These are phyloP conservation scores for Amblyjoppa fuscipennis DNA, from an alignment of 2,888 invertebrate species.

Conservation along the genomic window DNA sequence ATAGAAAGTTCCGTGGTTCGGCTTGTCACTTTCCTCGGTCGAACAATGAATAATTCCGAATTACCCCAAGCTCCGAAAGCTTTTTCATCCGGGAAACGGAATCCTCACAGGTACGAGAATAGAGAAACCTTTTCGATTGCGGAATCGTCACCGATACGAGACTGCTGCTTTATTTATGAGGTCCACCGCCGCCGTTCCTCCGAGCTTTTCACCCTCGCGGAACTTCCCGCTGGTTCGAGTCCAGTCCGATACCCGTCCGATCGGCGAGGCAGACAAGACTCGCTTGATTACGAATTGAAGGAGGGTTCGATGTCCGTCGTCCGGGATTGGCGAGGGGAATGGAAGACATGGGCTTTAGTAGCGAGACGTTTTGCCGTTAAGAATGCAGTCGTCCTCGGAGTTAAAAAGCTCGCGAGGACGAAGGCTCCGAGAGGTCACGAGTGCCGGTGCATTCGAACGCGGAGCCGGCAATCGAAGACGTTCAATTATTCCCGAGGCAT, in stretches of 20 bases:
- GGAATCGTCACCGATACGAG: constrained; percentile 31
- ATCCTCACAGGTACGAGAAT: neutral
- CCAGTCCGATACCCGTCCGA: constrained; percentile 47
- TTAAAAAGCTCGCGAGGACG: neutral
- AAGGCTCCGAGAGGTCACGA: constrained; percentile 27
- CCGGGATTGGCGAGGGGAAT: neutral
- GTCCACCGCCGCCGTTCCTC: constrained; percentile 18
- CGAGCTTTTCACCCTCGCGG: constrained; percentile 17
- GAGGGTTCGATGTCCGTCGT: constrained; percentile 38
- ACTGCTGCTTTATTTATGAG: constrained; percentile 60
- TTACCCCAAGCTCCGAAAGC: constrained; percentile 18
- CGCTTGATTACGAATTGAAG: constrained; percentile 77
- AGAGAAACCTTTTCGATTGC: constrained; percentile 16
- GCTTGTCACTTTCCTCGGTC: neutral
- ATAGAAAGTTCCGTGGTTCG: neutral
- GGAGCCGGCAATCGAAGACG: constrained; percentile 19
- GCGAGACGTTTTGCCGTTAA: constrained; percentile 24
- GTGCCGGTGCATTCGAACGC: constrained; percentile 32
- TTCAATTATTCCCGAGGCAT: constrained; percentile 36
- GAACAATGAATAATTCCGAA: constrained; percentile 6
- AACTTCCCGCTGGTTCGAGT: constrained; percentile 26
- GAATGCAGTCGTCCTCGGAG: neutral
- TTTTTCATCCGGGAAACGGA: constrained; percentile 26
- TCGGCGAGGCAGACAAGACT: constrained; percentile 68
- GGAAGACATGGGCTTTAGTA: constrained; percentile 15